A percentile compares a stretch with the other conserved stretches of the same genome.
Evolutionary conservation across 2,888 invertebrate genomes (phyloP).

Genomic region (Harpagoxenus sublaevis): DNA sequence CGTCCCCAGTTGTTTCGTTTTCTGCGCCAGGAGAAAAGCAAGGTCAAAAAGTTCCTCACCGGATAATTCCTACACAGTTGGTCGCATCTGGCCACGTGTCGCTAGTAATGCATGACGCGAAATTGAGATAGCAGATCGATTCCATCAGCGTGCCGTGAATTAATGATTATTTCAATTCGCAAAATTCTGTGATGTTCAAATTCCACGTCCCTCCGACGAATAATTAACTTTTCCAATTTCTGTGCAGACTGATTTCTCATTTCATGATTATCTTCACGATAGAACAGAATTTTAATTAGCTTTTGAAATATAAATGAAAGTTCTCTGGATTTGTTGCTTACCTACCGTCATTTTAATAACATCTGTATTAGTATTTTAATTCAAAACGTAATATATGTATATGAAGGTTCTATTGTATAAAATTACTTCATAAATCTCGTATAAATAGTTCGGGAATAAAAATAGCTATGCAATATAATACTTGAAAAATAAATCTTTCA

Average conservation of each 20-base stretch:
- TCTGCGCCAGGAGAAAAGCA: too few species aligned
- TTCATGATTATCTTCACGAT: neutral
- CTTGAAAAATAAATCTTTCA: neutral
- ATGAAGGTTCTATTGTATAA: neutral
- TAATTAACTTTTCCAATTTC: conserved; percentile 29
- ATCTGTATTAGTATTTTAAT: neutral
- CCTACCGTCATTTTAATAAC: neutral
- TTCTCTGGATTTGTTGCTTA: neutral
- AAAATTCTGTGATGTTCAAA: neutral
- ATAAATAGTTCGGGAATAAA: neutral
- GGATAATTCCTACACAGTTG: neutral
- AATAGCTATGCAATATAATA: neutral
- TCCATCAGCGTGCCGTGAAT: neutral
- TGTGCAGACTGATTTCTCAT: neutral
- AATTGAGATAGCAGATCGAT: neutral
- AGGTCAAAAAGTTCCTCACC: conserved; percentile 4
- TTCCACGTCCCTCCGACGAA: neutral
- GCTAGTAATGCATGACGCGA: neutral
- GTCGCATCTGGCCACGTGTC: neutral
- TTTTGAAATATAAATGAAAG: neutral
- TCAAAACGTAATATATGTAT: neutral
- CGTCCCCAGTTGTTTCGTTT: neutral
- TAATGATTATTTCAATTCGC: conserved; percentile 12
- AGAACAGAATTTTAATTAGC: neutral
- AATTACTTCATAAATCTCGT: neutral